A percentile compares a stretch with the other conserved stretches of the same genome.
Evolutionary conservation across 1,140 invertebrate species (phyloP).

Genomic region (Scaptomyza graminum): DNA sequence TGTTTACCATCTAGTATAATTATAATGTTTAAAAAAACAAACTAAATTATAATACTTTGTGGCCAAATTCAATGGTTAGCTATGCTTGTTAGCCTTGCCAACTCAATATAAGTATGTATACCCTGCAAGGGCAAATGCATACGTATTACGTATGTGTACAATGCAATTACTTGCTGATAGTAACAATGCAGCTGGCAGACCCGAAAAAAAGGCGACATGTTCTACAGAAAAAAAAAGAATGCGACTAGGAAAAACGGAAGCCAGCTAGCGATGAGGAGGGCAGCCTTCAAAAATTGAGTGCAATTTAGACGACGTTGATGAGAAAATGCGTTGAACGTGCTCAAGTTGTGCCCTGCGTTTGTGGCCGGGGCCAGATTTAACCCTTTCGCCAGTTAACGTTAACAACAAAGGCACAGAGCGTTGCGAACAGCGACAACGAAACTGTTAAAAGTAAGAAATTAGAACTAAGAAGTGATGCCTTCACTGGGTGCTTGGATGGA

Average conservation of each 20-base stretch:
- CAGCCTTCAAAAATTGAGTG: constrained; percentile 82
- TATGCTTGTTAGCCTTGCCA: background rate
- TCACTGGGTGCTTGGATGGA: background rate
- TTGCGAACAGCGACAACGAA: constrained; percentile 16
- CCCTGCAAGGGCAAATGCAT: constrained; percentile 31
- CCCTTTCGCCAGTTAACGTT: constrained; percentile 68
- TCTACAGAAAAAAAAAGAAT: constrained; percentile 23
- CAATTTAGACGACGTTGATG: constrained; percentile 80
- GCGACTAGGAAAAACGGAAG: constrained; percentile 33
- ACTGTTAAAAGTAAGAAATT: constrained; percentile 46
- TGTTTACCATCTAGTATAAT: no score
- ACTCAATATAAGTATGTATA: constrained; percentile 28
- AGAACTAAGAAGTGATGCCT: constrained; percentile 43
- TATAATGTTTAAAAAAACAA: no score
- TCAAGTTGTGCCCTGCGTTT: constrained; percentile 71
- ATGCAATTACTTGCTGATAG: background rate
- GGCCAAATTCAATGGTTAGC: background rate
- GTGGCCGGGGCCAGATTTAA: constrained; percentile 57
- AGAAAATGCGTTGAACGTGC: constrained; percentile 83
- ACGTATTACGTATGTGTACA: background rate
- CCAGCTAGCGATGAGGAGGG: constrained; percentile 22
- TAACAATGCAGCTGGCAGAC: constrained; percentile 42
- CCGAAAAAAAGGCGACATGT: constrained; percentile 45
- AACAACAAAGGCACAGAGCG: constrained; percentile 63
- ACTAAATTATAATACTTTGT: background rate